A percentile compares a stretch with the other conserved stretches of the same genome.
Conservation (phyloP, 1,140 invertebrate genomes). For the Cydia strobilella region DNA sequence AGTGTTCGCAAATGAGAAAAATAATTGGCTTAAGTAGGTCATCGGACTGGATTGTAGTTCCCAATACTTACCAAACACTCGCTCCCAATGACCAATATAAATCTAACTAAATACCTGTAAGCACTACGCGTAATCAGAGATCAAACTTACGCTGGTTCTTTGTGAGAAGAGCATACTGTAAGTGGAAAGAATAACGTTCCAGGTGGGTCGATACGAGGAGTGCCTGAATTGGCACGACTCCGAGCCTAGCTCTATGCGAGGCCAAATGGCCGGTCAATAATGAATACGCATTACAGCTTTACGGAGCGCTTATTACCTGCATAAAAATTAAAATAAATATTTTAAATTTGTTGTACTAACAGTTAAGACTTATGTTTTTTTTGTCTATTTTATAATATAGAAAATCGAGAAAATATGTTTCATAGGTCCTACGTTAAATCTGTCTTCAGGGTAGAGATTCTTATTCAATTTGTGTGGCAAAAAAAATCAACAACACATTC, state of each 20-base stretch:
- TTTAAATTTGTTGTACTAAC: no score
- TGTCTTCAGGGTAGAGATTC: no score
- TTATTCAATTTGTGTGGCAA: no score
- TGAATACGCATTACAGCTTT: slow-evolving; percentile 18
- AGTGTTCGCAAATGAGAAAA: slow-evolving; percentile 17
- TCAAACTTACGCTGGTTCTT: background rate
- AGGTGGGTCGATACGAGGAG: slow-evolving; percentile 24
- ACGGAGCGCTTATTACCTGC: slow-evolving; percentile 7
- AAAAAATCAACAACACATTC: no score
- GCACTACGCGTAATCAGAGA: background rate
- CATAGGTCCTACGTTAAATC: no score
- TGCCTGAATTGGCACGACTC: slow-evolving; percentile 30
- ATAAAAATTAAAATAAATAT: background rate
- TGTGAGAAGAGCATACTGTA: background rate
- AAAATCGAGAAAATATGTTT: no score
- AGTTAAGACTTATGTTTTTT: no score
- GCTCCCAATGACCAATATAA: background rate
- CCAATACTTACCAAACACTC: background rate
- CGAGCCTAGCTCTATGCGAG: slow-evolving; percentile 1
- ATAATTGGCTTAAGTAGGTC: slow-evolving; percentile 27
- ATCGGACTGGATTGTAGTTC: background rate
- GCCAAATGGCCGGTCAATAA: slow-evolving; percentile 26
- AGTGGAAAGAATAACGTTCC: background rate
- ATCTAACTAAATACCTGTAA: background rate
- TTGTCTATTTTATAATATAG: no score